Evolutionary conservation across 2,797 vertebrate species (phyloP).

Genomic region (Micromesistius poutassou): DNA sequence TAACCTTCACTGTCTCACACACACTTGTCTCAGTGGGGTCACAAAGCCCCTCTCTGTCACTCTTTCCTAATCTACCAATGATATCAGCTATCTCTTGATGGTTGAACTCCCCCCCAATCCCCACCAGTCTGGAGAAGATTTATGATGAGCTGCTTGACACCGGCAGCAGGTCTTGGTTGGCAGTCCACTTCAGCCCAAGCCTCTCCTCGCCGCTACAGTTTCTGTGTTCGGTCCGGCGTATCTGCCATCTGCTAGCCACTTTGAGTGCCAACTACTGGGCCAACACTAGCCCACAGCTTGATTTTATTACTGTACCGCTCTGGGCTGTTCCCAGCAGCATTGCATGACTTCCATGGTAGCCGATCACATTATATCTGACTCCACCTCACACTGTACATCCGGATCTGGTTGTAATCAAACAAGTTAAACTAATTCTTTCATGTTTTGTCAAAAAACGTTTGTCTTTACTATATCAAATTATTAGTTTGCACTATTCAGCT

Average conservation of each 20-base stretch:
- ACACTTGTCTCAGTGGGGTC: background rate
- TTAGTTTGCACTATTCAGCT: no score
- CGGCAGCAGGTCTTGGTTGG: background rate
- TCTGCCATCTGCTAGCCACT: background rate
- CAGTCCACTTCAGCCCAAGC: background rate
- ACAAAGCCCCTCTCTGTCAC: background rate
- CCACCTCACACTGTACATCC: no score
- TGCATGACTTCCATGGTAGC: no score
- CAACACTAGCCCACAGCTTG: background rate
- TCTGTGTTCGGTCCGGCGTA: background rate
- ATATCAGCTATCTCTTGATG: background rate
- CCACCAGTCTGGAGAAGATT: background rate
- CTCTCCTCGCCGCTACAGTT: background rate
- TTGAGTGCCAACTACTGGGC: background rate
- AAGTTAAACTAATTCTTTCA: no score
- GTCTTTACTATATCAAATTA: no score
- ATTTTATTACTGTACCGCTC: background rate
- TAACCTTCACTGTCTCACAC: background rate
- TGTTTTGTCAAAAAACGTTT: no score
- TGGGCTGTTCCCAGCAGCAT: no score
- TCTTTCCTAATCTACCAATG: background rate
- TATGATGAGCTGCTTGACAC: background rate
- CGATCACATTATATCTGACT: no score
- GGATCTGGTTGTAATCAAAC: no score
- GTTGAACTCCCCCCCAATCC: background rate